phyloP scores from a whole-genome alignment of 1,140 invertebrate genomes.

The Drosophila suzukii region DNA sequence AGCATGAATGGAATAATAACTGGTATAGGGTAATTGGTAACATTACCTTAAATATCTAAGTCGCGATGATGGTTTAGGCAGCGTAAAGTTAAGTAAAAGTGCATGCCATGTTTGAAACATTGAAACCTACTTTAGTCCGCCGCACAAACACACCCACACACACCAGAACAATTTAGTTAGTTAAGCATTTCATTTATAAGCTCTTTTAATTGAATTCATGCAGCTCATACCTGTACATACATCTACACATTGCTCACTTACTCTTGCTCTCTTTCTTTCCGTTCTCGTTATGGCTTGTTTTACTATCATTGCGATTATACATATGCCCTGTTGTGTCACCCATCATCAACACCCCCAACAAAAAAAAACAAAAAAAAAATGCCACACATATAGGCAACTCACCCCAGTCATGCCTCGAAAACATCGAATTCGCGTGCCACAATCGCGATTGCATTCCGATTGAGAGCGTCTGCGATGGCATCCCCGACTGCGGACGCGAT shows the following conservation, averaged over 20 bases:
- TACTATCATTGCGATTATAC: constrained; percentile 57
- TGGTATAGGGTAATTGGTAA: constrained; percentile 27
- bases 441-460: constrained; percentile 86
- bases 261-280: constrained; percentile 35
- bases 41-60: constrained; percentile 17
- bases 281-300: constrained; percentile 48
- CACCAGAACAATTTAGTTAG: constrained; percentile 36
- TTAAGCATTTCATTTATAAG: constrained; percentile 53
- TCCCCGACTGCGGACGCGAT: constrained; percentile 91
- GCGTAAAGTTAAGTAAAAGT: constrained; percentile 44
- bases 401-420: constrained; percentile 71
- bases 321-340: constrained; percentile 61
- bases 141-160: constrained; percentile 15
- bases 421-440: constrained; percentile 85
- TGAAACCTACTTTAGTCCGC: constrained; percentile 68
- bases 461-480: constrained; percentile 90
- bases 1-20: neutral
- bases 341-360: constrained; percentile 39
- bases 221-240: constrained; percentile 30
- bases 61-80: constrained; percentile 20
- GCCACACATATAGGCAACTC: constrained; percentile 58
- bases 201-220: constrained; percentile 53
- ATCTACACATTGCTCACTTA: constrained; percentile 12
- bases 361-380: constrained; percentile 10
- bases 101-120: constrained; percentile 72